Conservation (phyloP, 2,113 vertebrate genomes). For the Nycticebus coucang region DNA sequence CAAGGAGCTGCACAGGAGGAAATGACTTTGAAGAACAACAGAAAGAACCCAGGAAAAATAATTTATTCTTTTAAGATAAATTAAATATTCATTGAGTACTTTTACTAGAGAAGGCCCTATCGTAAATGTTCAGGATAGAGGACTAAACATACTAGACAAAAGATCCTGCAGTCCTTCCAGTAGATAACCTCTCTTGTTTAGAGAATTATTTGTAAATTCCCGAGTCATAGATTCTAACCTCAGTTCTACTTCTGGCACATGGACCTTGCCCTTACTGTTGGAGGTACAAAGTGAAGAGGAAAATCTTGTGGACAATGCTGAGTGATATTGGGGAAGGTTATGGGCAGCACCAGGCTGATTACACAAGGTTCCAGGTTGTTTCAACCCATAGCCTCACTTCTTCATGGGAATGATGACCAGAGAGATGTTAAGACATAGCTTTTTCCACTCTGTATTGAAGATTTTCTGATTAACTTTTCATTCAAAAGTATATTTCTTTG, state of each 20-base stretch:
- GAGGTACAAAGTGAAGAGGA: not conserved
- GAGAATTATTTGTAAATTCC: not conserved
- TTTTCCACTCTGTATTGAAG: not conserved
- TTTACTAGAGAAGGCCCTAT: not conserved
- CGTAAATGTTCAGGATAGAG: not conserved
- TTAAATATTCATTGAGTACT: not conserved
- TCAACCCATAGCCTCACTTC: not conserved
- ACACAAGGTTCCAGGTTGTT: not conserved
- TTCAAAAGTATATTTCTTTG: not conserved
- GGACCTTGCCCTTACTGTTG: not conserved
- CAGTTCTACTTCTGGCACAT: not conserved
- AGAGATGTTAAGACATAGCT: not conserved
- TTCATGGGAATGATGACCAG: not conserved
- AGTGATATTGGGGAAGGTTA: not conserved
- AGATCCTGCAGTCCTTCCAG: not conserved
- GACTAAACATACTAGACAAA: not conserved
- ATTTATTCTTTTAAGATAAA: not conserved
- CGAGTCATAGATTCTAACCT: not conserved
- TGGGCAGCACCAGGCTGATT: not conserved
- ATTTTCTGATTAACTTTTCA: not conserved
- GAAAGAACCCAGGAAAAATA: not conserved
- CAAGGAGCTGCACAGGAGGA: not conserved
- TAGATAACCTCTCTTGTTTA: not conserved
- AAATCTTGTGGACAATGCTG: accelerated
- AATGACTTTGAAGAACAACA: not conserved